Evolutionary conservation across 2,113 vertebrate genomes (phyloP).

Genomic region (Atlantisia rogersi): DNA sequence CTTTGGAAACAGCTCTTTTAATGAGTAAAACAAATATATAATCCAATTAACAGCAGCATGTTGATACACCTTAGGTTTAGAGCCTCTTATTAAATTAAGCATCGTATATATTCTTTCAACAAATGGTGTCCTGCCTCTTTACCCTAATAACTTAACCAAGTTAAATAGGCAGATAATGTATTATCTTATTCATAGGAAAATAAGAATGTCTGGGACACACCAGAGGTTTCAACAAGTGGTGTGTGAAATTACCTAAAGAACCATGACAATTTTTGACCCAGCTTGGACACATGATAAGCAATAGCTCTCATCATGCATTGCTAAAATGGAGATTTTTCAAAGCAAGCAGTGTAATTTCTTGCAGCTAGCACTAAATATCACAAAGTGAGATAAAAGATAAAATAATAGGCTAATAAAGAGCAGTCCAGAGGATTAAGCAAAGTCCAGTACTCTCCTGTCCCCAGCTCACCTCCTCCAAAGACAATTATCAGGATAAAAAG

Average conservation of each 20-base stretch:
- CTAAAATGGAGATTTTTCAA: neutral
- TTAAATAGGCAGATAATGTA: neutral
- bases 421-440: neutral
- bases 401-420: neutral
- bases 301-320: neutral
- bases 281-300: neutral
- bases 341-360: neutral
- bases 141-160: neutral
- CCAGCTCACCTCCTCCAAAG: neutral
- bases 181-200: neutral
- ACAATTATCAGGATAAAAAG: neutral
- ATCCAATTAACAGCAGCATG: neutral
- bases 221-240: neutral
- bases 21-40: neutral
- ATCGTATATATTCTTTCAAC: neutral
- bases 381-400: neutral
- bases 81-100: neutral
- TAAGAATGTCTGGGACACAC: neutral
- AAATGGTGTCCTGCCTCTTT: neutral
- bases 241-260: neutral
- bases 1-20: neutral
- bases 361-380: neutral
- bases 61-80: neutral
- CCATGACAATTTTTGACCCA: neutral
- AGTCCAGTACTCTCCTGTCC: neutral